Evolutionary conservation across 2,888 invertebrate species (phyloP).

Genomic region (Agonopterix heracliana): DNA sequence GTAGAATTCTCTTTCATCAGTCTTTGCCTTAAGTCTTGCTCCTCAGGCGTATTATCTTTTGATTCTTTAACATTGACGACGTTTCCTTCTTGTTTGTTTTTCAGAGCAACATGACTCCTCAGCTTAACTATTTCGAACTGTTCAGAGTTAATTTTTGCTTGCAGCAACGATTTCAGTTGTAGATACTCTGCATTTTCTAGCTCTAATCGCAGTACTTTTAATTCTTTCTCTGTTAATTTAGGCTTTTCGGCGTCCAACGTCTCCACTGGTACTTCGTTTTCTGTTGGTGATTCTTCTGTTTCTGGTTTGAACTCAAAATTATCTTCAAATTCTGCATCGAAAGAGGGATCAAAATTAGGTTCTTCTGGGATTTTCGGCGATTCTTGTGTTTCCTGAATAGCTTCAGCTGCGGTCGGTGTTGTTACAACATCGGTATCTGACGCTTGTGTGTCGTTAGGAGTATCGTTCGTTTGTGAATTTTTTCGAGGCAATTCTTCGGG

Average conservation of each 20-base stretch:
- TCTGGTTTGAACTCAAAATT: constrained; percentile 41
- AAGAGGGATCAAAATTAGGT: constrained; percentile 30
- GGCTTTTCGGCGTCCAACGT: constrained; percentile 49
- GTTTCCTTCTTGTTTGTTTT: constrained; percentile 60
- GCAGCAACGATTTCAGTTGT: constrained; percentile 81
- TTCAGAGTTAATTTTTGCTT: constrained; percentile 83
- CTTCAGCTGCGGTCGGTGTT: constrained; percentile 13
- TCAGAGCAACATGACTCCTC: constrained; percentile 70
- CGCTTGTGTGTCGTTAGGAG: background rate
- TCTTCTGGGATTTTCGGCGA: constrained; percentile 14
- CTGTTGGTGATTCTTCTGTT: constrained; percentile 28
- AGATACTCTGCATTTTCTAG: constrained; percentile 81
- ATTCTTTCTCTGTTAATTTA: constrained; percentile 75
- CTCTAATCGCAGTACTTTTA: constrained; percentile 76
- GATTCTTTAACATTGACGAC: constrained; percentile 42
- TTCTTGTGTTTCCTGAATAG: constrained; percentile 20
- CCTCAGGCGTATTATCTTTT: constrained; percentile 53
- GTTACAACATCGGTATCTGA: background rate
- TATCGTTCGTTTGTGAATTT: constrained; percentile 25
- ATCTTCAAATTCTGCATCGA: constrained; percentile 48
- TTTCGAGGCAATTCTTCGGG: constrained; percentile 41
- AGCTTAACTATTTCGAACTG: constrained; percentile 82
- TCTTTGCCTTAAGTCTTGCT: constrained; percentile 57
- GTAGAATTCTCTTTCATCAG: constrained; percentile 79
- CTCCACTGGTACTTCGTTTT: constrained; percentile 24